Conservation (phyloP, 1,140 invertebrate species). For the Phenacoccus solenopsis region DNA sequence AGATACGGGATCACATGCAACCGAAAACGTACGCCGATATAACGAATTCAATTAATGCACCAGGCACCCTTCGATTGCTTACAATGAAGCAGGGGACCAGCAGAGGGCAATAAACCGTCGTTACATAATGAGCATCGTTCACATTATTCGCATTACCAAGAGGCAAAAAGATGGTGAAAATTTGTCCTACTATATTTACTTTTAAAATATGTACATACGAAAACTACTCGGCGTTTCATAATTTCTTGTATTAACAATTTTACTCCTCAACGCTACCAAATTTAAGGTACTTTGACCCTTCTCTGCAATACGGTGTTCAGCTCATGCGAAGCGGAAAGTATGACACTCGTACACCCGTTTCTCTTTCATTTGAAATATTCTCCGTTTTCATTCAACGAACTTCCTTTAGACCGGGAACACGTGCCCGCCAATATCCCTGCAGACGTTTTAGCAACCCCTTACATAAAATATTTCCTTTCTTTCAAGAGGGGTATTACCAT, state of each 20-base stretch:
- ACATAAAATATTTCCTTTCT: not conserved
- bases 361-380: not conserved
- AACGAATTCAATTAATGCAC: slow-evolving; percentile 16
- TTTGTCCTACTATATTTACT: too few relatives aligned
- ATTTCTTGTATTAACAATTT: too few relatives aligned
- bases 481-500: not conserved
- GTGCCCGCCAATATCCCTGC: not conserved
- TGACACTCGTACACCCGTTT: not conserved
- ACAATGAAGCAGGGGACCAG: not conserved
- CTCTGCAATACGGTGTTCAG: too few relatives aligned
- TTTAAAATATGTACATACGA: too few relatives aligned
- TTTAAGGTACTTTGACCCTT: too few relatives aligned
- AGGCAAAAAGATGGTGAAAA: too few relatives aligned
- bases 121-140: slow-evolving; percentile 7
- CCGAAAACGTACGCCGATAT: slow-evolving; percentile 8
- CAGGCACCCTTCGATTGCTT: slow-evolving; percentile 4
- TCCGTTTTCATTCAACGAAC: not conserved
- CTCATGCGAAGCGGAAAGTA: too few relatives aligned
- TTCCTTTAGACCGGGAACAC: slow-evolving; percentile 11
- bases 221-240: too few relatives aligned
- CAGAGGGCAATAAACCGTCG: slow-evolving; percentile 14
- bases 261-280: too few relatives aligned
- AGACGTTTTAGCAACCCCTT: slow-evolving; percentile 14
- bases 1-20: not conserved
- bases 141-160: not conserved